Evolutionary conservation across 2,113 vertebrate species (phyloP).

Genomic region (Rhinichthys klamathensis): DNA sequence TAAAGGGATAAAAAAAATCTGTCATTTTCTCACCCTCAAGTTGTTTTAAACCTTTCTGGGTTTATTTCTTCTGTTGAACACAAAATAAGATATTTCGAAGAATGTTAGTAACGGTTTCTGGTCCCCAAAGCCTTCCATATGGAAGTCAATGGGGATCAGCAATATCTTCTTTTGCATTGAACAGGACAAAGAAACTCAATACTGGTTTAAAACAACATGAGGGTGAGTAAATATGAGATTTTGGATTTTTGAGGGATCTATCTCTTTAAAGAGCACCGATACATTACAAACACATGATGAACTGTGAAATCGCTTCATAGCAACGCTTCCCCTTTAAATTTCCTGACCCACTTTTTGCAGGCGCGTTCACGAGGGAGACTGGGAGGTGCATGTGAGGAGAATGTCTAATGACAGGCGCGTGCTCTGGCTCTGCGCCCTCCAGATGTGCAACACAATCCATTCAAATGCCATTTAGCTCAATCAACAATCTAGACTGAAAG

Average conservation of each 20-base stretch:
- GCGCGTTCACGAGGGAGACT: slow-evolving; percentile 70
- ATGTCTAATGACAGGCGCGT: slow-evolving; percentile 64
- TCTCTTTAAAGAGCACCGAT: background rate
- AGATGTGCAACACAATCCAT: slow-evolving; percentile 15
- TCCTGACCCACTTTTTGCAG: slow-evolving; percentile 77
- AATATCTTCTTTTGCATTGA: too few species aligned
- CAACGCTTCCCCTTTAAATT: slow-evolving; percentile 74
- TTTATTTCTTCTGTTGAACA: too few species aligned
- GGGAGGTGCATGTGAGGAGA: slow-evolving; percentile 76
- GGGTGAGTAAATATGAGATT: too few species aligned
- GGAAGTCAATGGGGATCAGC: too few species aligned
- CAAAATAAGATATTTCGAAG: too few species aligned
- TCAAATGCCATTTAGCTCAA: slow-evolving; percentile 38
- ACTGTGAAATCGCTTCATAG: background rate
- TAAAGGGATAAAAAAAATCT: background rate
- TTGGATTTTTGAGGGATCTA: too few species aligned
- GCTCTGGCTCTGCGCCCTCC: slow-evolving; percentile 6
- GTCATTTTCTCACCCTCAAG: too few species aligned
- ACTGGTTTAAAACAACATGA: too few species aligned
- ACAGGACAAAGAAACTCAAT: too few species aligned
- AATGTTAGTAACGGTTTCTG: too few species aligned
- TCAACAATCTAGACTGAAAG: slow-evolving; percentile 31
- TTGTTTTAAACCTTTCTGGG: too few species aligned
- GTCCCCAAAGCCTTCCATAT: too few species aligned
- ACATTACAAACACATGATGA: background rate